A percentile compares a stretch with the other conserved stretches of the same genome.
Conservation (phyloP, 2,888 invertebrate genomes). For the Ligdia adustata region DNA sequence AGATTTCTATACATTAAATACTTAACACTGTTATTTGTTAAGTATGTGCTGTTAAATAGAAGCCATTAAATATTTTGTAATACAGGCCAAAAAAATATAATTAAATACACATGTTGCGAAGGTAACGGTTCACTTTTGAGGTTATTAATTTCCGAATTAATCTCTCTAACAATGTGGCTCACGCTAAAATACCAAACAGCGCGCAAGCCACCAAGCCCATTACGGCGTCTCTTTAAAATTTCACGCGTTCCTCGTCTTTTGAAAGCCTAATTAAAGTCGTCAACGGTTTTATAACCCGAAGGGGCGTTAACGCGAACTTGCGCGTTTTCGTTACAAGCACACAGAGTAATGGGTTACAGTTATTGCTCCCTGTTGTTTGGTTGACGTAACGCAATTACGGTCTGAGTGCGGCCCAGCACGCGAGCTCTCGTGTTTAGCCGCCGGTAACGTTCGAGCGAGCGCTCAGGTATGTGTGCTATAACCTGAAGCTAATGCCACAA, state of each 20-base stretch:
- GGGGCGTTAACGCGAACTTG: slow-evolving; percentile 50
- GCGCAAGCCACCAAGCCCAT: slow-evolving; percentile 30
- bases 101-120: too few species aligned
- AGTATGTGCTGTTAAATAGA: too few species aligned
- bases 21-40: too few species aligned
- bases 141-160: slow-evolving; percentile 12
- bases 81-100: too few species aligned
- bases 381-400: slow-evolving; percentile 60
- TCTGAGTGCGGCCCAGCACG: slow-evolving; percentile 53
- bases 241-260: slow-evolving; percentile 35
- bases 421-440: slow-evolving; percentile 52
- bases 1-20: too few species aligned
- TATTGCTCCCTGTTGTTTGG: slow-evolving; percentile 58
- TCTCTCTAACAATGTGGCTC: slow-evolving; percentile 9
- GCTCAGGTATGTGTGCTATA: slow-evolving; percentile 9
- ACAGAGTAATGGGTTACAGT: slow-evolving; percentile 55
- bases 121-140: too few species aligned
- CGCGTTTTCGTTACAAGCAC: slow-evolving; percentile 45
- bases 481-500: slow-evolving; percentile 2
- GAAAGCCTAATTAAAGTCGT: slow-evolving; percentile 42
- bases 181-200: slow-evolving; percentile 26
- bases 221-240: slow-evolving; percentile 36
- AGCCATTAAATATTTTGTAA: too few species aligned
- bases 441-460: slow-evolving; percentile 30
- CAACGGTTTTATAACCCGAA: slow-evolving; percentile 42